Conservation (phyloP, 2,888 invertebrate species). For the Tribolium freemani region DNA sequence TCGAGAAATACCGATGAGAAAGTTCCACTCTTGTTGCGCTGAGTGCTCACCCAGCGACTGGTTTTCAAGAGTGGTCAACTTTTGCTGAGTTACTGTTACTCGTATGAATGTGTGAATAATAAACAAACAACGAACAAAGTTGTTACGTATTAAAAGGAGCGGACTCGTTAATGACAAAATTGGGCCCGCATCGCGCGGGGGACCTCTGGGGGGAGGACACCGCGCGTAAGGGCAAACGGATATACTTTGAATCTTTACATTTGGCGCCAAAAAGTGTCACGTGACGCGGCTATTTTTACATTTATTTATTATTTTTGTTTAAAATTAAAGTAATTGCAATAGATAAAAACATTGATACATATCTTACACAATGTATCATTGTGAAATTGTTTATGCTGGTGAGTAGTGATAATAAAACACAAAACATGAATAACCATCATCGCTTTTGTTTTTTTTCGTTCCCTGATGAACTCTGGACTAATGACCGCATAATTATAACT, state of each 20-base stretch:
- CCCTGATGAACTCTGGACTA: neutral
- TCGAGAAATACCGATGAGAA: neutral
- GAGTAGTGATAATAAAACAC: neutral
- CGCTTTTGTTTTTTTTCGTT: neutral
- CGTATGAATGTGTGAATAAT: constrained; percentile 28
- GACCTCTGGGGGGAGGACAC: neutral
- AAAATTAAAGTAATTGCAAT: neutral
- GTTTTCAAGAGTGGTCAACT: constrained; percentile 19
- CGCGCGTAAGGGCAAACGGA: too few relatives aligned
- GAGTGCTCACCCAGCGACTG: constrained; percentile 1
- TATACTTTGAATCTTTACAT: too few relatives aligned
- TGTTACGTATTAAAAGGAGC: constrained; percentile 33
- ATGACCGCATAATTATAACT: too few relatives aligned
- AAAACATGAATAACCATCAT: neutral
- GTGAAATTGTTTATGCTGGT: neutral
- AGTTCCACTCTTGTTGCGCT: neutral
- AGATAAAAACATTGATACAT: neutral
- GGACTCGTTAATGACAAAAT: constrained; percentile 27
- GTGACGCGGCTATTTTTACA: too few relatives aligned
- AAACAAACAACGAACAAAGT: constrained; percentile 20
- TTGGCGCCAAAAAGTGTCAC: too few relatives aligned
- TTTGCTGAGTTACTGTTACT: constrained; percentile 12
- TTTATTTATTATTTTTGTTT: neutral
- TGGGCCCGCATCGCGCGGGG: neutral
- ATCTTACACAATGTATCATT: neutral